Conservation (phyloP, 2,888 invertebrate genomes). For the Fragum fragum region DNA sequence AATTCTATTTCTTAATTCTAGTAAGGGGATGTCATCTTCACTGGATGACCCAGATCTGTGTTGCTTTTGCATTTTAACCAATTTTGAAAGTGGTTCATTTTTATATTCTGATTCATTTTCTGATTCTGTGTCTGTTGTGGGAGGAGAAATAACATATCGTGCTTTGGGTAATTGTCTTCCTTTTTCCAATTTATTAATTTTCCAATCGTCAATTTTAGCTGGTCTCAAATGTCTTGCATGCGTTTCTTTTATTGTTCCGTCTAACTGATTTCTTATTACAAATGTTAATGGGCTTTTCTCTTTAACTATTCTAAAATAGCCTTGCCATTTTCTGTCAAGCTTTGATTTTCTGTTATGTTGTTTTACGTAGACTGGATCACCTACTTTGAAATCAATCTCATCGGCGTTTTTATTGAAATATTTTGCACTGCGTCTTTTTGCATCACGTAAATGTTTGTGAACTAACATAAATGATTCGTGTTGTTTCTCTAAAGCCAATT, state of each 20-base stretch:
- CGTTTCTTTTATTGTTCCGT: conserved; percentile 9
- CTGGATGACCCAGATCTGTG: conserved; percentile 24
- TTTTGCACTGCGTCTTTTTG: conserved; percentile 35
- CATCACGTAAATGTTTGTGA: conserved; percentile 35
- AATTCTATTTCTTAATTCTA: conserved; percentile 15
- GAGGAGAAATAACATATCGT: conserved; percentile 7
- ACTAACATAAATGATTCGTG: conserved; percentile 52
- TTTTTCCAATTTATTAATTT: conserved; percentile 1
- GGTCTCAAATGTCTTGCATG: conserved; percentile 33
- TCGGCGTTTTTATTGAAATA: conserved; percentile 40
- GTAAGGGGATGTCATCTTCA: conserved; percentile 20
- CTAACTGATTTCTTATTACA: conserved; percentile 35
- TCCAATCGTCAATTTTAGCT: conserved; percentile 40
- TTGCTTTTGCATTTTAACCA: neutral
- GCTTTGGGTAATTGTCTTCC: neutral
- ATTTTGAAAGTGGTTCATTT: neutral
- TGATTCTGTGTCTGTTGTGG: neutral
- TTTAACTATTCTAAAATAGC: conserved; percentile 38
- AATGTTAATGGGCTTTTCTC: conserved; percentile 34
- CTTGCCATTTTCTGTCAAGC: conserved; percentile 38
- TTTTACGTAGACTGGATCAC: conserved; percentile 47
- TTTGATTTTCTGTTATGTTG: conserved; percentile 39
- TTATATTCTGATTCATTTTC: neutral
- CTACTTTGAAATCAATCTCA: conserved; percentile 39
- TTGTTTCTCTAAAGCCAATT: conserved; percentile 51